Evolutionary conservation across 2,797 vertebrate species (phyloP).

Genomic region (Pampus argenteus): DNA sequence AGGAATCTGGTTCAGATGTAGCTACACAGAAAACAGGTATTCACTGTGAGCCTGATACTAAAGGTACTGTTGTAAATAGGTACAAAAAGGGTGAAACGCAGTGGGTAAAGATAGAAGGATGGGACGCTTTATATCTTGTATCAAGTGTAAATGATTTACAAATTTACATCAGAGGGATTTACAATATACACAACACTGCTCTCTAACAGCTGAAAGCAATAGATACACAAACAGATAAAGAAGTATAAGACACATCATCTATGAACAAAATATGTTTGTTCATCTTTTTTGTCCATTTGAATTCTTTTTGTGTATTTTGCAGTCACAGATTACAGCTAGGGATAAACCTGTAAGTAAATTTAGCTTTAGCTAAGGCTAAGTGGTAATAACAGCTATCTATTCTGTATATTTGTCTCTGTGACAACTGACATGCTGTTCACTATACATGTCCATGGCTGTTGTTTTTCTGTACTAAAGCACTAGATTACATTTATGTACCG

Average conservation of each 20-base stretch:
- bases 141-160: neutral
- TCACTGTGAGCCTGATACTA: neutral
- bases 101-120: neutral
- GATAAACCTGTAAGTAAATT: neutral
- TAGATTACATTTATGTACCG: too few species aligned
- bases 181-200: neutral
- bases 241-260: too few species aligned
- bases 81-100: neutral
- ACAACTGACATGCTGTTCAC: neutral
- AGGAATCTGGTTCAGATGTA: constrained; percentile 14
- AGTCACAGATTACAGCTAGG: neutral
- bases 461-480: too few species aligned
- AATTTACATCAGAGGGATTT: neutral
- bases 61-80: constrained; percentile 5
- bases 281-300: too few species aligned
- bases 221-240: too few species aligned
- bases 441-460: neutral
- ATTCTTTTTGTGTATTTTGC: neutral
- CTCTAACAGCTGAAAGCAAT: too few species aligned
- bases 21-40: neutral
- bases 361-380: too few species aligned
- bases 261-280: too few species aligned
- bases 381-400: neutral
- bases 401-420: neutral
- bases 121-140: neutral